Evolutionary conservation across 2,797 vertebrate species (phyloP).

Genomic region (Todus mexicanus): DNA sequence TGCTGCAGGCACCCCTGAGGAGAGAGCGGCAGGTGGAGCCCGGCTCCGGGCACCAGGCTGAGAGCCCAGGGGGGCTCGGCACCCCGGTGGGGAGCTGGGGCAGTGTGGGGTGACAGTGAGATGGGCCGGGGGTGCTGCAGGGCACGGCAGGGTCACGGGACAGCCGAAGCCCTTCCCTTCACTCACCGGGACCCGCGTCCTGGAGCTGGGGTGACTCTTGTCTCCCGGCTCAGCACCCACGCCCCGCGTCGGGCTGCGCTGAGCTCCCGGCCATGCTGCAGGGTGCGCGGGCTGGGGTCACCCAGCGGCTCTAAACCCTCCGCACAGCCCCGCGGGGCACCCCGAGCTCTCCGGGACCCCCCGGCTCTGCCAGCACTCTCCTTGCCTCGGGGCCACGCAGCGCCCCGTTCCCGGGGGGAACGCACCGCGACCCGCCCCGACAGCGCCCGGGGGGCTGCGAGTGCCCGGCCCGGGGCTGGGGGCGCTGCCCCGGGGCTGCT

Average conservation of each 20-base stretch:
- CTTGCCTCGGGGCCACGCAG: background rate
- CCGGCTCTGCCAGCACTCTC: background rate
- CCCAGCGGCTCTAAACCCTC: background rate
- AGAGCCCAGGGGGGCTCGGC: background rate
- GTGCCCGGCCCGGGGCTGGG: background rate
- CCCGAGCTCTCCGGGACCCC: background rate
- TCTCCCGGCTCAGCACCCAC: background rate
- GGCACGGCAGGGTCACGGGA: rapidly evolving
- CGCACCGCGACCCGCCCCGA: background rate
- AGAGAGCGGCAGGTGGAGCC: background rate
- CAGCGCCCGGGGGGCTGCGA: background rate
- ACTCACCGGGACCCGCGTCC: rapidly evolving
- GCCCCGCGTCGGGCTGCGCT: rapidly evolving
- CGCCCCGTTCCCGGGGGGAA: background rate
- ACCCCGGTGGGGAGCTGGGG: background rate
- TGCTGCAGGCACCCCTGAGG: background rate
- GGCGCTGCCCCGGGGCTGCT: background rate
- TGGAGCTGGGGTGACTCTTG: rapidly evolving
- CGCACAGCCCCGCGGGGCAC: background rate
- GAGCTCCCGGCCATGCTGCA: rapidly evolving
- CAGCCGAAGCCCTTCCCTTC: background rate
- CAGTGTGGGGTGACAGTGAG: background rate
- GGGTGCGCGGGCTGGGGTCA: background rate
- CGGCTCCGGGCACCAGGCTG: background rate
- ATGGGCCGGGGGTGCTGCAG: background rate